Base-by-base conservation (phyloP, 2,113 vertebrate species). In the Ophiodon elongatus region DNA sequence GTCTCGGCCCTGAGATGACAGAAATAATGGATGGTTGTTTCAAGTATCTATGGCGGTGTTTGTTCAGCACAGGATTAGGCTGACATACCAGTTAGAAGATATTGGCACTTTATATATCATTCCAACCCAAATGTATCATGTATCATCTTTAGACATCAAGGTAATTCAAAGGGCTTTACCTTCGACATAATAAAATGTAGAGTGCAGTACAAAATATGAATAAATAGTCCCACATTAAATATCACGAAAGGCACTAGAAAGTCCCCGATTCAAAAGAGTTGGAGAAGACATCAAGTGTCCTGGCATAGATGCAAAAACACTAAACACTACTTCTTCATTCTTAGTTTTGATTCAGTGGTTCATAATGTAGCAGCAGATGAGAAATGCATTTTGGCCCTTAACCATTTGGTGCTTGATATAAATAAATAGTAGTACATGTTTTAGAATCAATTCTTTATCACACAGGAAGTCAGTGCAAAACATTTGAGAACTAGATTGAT, bases 1-100 rank as follows among this genome's bases (percentile, higher is more conserved):
- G 85, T 67, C 63, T 73, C 79, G 60, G 57, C 81, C 80, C 31
- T 80, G 73, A 85, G 80, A 82, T 63, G 80, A 77, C 64, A 79
- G 75, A 65, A 83, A 80, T 69, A 84, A 89, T 67, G 56, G 64
- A 74, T 80, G 35, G 57, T 76, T 63, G 17, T 64, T 83, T 82
- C 47, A 85, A 84, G 59, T 54, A 76, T 88, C 54, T n/a, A 37
- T 63, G 66, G 67, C 63, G 56, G 45, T 19, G 68, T 73, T 80
- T 80, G 77, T 82, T 82, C 27, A 39, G 25, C 2, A 29, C 27
- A 73, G n/a, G 52, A 50, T 74, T 4, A 14, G 21, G 69, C 2
- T 45, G 29, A 62, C 37, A 29, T 29, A n/a, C 64, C 33, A 35
- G 29, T 57, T 41, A 73, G 2, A 64, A 45, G 29, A 29, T 37